Conservation (phyloP, 2,797 vertebrate species). For the Aulostomus chinensis region DNA sequence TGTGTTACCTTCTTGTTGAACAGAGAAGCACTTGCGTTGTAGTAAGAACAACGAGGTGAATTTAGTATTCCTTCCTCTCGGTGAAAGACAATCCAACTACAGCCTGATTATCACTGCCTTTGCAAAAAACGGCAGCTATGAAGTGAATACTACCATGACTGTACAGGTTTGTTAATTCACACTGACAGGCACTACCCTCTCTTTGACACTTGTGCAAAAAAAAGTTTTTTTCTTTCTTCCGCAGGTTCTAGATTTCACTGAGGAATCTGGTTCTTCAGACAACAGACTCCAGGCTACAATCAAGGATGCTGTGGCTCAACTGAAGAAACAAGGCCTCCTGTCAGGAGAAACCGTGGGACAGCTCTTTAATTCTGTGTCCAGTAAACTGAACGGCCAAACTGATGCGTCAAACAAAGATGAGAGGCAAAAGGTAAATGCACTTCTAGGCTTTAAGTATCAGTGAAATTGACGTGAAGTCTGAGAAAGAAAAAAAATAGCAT, state of each 20-base stretch:
- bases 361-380: slow-evolving; percentile 79
- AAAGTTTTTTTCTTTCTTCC: neutral
- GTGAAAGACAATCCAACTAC: slow-evolving; percentile 71
- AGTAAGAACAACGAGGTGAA: slow-evolving; percentile 61
- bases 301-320: slow-evolving; percentile 57
- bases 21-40: slow-evolving; percentile 84
- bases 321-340: slow-evolving; percentile 61
- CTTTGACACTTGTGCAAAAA: neutral
- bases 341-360: slow-evolving; percentile 74
- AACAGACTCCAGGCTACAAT: slow-evolving; percentile 68
- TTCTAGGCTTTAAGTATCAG: too few relatives aligned
- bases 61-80: slow-evolving; percentile 84
- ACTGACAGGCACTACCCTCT: too few relatives aligned
- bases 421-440: slow-evolving; percentile 60
- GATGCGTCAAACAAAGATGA: slow-evolving; percentile 14
- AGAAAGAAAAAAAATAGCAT: too few relatives aligned
- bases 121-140: slow-evolving; percentile 55
- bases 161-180: slow-evolving; percentile 78
- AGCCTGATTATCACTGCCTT: slow-evolving; percentile 69
- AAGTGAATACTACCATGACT: slow-evolving; percentile 51
- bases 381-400: slow-evolving; percentile 69
- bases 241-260: slow-evolving; percentile 74
- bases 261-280: slow-evolving; percentile 29
- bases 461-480: too few relatives aligned
- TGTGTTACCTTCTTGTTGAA: neutral